Conservation (phyloP, 2,888 invertebrate species). For the Agriotes lineatus region DNA sequence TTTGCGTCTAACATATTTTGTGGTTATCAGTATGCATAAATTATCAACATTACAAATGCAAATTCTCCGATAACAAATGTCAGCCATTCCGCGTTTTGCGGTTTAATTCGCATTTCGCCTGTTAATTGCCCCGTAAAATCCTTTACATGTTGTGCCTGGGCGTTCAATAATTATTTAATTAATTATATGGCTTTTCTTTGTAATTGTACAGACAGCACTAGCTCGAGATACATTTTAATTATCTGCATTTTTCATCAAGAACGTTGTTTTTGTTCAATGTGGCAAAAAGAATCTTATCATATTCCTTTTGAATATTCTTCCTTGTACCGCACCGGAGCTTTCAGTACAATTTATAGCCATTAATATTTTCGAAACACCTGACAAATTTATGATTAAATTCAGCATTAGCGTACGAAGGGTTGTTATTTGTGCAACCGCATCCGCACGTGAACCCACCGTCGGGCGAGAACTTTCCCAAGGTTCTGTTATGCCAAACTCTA, state of each 20-base stretch:
- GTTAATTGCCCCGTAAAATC: conserved; percentile 14
- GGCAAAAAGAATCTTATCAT: too few species aligned
- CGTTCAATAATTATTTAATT: conserved; percentile 16
- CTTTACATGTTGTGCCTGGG: neutral
- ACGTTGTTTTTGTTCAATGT: too few species aligned
- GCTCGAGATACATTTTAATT: too few species aligned
- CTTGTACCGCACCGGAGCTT: too few species aligned
- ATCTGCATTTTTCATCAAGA: too few species aligned
- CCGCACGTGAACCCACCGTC: conserved; percentile 11
- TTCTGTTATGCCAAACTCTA: conserved; percentile 12
- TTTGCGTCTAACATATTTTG: conserved; percentile 6
- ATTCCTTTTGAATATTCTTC: too few species aligned
- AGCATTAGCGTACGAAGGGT: conserved; percentile 12
- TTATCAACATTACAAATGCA: conserved; percentile 19
- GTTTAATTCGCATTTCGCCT: conserved; percentile 10
- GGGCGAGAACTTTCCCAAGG: neutral
- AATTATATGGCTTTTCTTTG: neutral
- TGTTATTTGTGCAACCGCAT: conserved; percentile 14
- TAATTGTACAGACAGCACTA: too few species aligned
- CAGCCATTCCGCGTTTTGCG: conserved; percentile 12
- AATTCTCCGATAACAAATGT: conserved; percentile 26
- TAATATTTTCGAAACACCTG: conserved; percentile 16
- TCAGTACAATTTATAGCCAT: neutral
- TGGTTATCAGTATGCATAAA: conserved; percentile 10
- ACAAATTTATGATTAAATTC: conserved; percentile 22